Base-by-base conservation (phyloP, 2,797 vertebrate species). In the Pseudochirops cupreus region DNA sequence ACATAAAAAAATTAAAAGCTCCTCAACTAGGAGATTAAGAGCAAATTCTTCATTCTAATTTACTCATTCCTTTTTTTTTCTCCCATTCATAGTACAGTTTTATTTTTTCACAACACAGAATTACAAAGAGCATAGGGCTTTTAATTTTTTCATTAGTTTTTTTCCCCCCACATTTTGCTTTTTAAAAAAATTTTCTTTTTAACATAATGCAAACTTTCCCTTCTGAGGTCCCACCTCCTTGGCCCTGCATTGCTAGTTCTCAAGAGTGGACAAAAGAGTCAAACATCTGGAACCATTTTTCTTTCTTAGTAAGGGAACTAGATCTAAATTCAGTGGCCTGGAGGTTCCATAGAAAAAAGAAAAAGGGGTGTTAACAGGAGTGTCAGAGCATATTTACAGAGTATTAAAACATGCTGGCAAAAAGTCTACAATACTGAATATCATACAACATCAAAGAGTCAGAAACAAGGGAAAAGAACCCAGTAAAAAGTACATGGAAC, bases 61-160 rank as follows among this genome's bases (percentile, higher is more conserved):
- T n/a, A 74, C 16, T 74, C 33, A n/a, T n/a, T 74, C 33, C 7
- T 39, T n/a, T 62, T 33, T 46, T 46, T 46, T 46, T 94, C 92
- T 14, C 96, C 95, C 94, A 3, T 96, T 99, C 99, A 98, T 98
- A 98, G 97, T 96, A 97, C 96, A 98, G 95, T 97, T 87, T 98
- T 97, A 97, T 98, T 99, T 99, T 99, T 99, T 99, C 98, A 99
- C 99, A 99, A 99, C 99, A 99, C 99, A 99, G 99, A 99, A 99
- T 99, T 99, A 99, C 99, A 99, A 99, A 99, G 99, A 98, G 99
- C 99, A 99, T 98, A 97, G 93, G 91, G 95, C 58, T 53, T 92
- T 98, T 98, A 98, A 97, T 98, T 98, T 98, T 98, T 98, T 93
- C 93, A 97, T 96, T 93, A 95, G 94, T 95, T 97, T 92, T 95